phyloP scores from a whole-genome alignment of 2,888 invertebrate species.

The Amiota communis region DNA sequence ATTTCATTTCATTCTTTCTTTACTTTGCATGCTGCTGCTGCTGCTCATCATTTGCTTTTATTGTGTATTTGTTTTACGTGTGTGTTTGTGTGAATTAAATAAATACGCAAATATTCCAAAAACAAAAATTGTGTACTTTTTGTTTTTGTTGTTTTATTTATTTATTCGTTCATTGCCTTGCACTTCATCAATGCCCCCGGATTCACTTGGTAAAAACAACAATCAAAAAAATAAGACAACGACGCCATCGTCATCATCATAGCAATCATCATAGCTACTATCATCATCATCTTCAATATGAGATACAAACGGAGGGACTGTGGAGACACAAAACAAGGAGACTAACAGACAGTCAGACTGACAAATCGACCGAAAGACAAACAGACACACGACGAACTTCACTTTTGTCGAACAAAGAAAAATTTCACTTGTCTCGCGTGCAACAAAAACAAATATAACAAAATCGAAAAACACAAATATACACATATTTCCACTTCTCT shows the following conservation, averaged over 20 bases:
- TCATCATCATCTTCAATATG: neutral
- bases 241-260: neutral
- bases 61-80: slow-evolving; percentile 5
- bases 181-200: slow-evolving; percentile 29
- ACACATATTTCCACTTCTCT: neutral
- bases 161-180: slow-evolving; percentile 49
- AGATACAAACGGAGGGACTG: neutral
- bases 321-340: slow-evolving; percentile 15
- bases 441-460: slow-evolving; percentile 35
- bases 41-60: neutral
- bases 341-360: neutral
- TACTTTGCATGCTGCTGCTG: neutral
- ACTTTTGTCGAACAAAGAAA: slow-evolving; percentile 57
- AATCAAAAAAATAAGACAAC: neutral
- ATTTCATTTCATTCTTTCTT: slow-evolving; percentile 4
- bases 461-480: slow-evolving; percentile 38
- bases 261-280: neutral
- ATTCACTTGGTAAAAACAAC: slow-evolving; percentile 26
- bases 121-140: slow-evolving; percentile 31
- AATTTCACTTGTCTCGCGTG: slow-evolving; percentile 57
- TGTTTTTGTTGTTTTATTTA: slow-evolving; percentile 10
- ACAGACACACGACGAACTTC: slow-evolving; percentile 48
- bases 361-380: neutral
- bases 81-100: slow-evolving; percentile 38
- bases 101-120: slow-evolving; percentile 51